These are phyloP conservation scores for Gallinago paraguaiae DNA, from an alignment of 2,113 vertebrate genomes.

Conservation along the genomic window DNA sequence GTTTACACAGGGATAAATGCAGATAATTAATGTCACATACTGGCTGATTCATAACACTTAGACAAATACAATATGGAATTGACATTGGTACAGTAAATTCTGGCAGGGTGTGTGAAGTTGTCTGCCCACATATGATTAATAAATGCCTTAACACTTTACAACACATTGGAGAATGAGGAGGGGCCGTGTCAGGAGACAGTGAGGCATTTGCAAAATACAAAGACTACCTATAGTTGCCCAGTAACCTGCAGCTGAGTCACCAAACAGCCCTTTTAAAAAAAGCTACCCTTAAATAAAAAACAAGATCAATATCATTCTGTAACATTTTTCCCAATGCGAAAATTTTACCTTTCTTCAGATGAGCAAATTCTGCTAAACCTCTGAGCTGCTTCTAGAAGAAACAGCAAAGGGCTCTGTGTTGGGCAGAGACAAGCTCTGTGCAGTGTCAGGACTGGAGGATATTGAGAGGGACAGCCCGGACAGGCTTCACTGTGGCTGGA, in stretches of 20 bases:
- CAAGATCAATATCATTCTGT: background rate
- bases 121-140: background rate
- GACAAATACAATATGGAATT: background rate
- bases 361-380: background rate
- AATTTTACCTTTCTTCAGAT: background rate
- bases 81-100: background rate
- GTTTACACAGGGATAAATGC: background rate
- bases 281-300: background rate
- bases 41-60: background rate
- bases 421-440: background rate
- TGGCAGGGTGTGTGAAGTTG: background rate
- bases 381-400: background rate
- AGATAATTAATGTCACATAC: background rate
- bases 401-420: background rate
- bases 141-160: background rate
- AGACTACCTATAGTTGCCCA: background rate
- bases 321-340: background rate
- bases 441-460: too few relatives aligned
- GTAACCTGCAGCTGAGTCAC: background rate
- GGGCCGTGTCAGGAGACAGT: too few relatives aligned
- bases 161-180: too few relatives aligned
- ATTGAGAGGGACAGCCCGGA: background rate
- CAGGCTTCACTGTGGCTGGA: background rate
- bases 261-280: background rate
- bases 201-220: too few relatives aligned